These are phyloP conservation scores for Misgurnus anguillicaudatus DNA, from an alignment of 2,113 vertebrate genomes.

Conservation along the genomic window DNA sequence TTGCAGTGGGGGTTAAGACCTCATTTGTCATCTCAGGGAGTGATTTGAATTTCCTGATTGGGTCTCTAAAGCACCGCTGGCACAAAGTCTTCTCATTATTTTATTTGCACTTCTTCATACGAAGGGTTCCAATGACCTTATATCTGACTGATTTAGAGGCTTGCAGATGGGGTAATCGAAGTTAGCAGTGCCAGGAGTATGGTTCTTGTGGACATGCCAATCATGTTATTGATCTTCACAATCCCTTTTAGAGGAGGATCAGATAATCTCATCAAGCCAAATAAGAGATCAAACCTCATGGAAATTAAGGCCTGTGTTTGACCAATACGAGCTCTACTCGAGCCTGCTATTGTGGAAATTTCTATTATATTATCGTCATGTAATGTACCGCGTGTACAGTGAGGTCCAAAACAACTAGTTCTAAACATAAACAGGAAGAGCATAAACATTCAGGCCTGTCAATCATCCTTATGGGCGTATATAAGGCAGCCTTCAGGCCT, in stretches of 20 bases:
- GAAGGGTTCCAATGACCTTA: not conserved
- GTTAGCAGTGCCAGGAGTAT: not conserved
- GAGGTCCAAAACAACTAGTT: too few relatives aligned
- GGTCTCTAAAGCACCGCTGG: slow-evolving; percentile 20
- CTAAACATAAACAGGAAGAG: too few relatives aligned
- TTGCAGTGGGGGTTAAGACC: slow-evolving; percentile 18
- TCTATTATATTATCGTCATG: too few relatives aligned
- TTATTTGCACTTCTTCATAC: slow-evolving; percentile 10
- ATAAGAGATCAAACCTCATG: slow-evolving; percentile 20
- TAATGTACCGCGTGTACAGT: too few relatives aligned
- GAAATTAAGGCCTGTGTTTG: not conserved
- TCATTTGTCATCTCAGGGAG: slow-evolving; percentile 31
- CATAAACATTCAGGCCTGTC: too few relatives aligned
- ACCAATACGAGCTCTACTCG: not conserved
- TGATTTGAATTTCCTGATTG: slow-evolving; percentile 34
- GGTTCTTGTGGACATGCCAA: slow-evolving; percentile 37
- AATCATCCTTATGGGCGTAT: too few relatives aligned
- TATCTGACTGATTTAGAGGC: slow-evolving; percentile 2
- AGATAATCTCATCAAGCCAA: slow-evolving; percentile 39
- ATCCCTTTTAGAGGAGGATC: slow-evolving; percentile 13
- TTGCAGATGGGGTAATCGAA: slow-evolving; percentile 30
- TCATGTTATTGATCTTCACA: slow-evolving; percentile 35
- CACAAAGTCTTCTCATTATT: slow-evolving; percentile 32
- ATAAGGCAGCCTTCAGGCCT: too few relatives aligned
- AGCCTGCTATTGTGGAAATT: not conserved